Base-by-base conservation (phyloP, 2,113 vertebrate genomes). In the Cavia porcellus region DNA sequence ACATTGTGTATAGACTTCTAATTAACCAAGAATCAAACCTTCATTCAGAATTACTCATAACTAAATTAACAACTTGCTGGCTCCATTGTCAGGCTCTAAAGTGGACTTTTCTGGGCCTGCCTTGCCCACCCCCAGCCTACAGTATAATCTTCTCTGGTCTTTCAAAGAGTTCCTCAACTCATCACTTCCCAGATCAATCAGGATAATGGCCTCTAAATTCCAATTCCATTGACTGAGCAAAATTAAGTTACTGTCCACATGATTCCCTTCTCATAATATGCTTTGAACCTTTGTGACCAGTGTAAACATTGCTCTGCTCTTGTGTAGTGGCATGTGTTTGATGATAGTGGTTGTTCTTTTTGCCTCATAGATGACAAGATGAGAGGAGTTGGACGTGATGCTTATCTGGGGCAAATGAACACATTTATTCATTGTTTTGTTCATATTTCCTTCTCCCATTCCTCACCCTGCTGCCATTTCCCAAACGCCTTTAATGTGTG, bases 81-180 rank as follows among this genome's bases (percentile, higher is more conserved):
- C 55, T 84, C 17, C 70, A 30, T 79, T 12, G 28, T 55, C 70
- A 38, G 68, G 20, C 50, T 59, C 20, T 57, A 7, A 7, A 4
- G n/a, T 10, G 42, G 0, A 7, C 1, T 61, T 93, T 45, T 93
- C 35, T 50, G 86, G 45, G 19, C 57, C 59, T 93, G 3, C 38
- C 24, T 25, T 80, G 12, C 20, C 38, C 28, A 24, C 59, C 25
- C 25, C 15, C 62, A 32, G 32, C 57, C 30, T 61, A 35, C 38
- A 59, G 25, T 10, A 42, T 50, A 50, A 57, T 91, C 47, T 68
- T 66, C 86, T 38, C n/a, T 75, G 64, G 42, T 62, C 79, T 77
- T 92, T 84, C 50, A 70, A 70, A 89, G 90, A 89, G 81, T 45
- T 79, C 32, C 35, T 90, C 25, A 85, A 75, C 45, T 85, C 32